These are phyloP conservation scores for Sphenopsis melanotis DNA, from an alignment of 2,797 vertebrate species.

Conservation along the genomic window DNA sequence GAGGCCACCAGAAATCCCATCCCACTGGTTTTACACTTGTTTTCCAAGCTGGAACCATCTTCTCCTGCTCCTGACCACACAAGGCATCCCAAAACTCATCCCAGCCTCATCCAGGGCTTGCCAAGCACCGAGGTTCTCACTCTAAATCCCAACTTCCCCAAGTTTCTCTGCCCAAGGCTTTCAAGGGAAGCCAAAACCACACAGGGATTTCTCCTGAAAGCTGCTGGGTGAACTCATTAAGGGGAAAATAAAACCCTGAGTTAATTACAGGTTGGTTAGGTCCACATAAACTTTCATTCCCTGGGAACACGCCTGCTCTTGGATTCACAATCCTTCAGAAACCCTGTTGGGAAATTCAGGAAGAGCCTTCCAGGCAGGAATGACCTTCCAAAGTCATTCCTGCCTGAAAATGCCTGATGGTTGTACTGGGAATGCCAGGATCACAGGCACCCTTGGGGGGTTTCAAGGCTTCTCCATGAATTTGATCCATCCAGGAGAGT, in stretches of 20 bases:
- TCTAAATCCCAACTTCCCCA: neutral
- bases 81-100: neutral
- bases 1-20: neutral
- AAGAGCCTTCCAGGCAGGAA: too few species aligned
- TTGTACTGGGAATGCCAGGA: fast-evolving
- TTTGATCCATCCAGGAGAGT: neutral
- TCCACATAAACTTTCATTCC: neutral
- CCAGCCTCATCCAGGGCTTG: neutral
- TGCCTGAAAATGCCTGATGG: neutral
- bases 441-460: fast-evolving
- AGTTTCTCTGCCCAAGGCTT: conserved; percentile 9
- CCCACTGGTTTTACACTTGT: fast-evolving
- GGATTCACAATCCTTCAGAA: conserved; percentile 44
- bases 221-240: conserved; percentile 22
- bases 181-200: conserved; percentile 48
- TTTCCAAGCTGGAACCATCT: neutral
- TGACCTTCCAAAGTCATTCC: fast-evolving
- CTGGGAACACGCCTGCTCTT: neutral
- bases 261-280: conserved; percentile 26
- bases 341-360: neutral
- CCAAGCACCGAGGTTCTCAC: neutral
- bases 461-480: neutral
- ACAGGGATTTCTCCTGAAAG: neutral
- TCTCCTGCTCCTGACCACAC: neutral
- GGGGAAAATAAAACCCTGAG: neutral